Evolutionary conservation across 92 coral and sea anemone genomes (phyloP).

Genomic region (Bergia puertoricense): DNA sequence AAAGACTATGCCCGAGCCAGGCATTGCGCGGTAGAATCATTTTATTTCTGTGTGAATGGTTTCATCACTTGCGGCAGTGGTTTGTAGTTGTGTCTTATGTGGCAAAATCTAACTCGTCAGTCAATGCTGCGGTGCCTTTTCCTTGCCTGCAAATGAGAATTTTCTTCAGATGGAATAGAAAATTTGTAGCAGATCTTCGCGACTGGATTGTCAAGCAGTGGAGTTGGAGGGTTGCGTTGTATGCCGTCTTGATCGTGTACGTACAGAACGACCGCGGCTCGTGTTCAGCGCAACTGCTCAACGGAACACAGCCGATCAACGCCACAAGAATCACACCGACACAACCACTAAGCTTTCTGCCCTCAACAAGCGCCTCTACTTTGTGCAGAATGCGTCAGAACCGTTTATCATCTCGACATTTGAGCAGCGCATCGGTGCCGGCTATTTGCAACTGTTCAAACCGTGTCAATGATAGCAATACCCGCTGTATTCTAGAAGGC

Average conservation of each 20-base stretch:
- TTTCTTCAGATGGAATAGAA: constrained; percentile 45
- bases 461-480: not conserved
- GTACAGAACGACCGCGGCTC: constrained; percentile 16
- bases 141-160: constrained; percentile 46
- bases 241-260: not conserved
- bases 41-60: constrained; percentile 26
- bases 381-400: constrained; percentile 25
- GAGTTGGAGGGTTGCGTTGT: constrained; percentile 16
- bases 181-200: constrained; percentile 43
- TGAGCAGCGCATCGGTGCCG: constrained; percentile 5
- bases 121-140: constrained; percentile 19
- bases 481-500: constrained; percentile 24
- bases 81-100: not conserved
- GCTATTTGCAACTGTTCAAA: constrained; percentile 19
- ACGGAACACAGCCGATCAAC: constrained; percentile 8
- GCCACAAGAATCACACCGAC: constrained; percentile 2
- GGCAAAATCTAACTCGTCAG: constrained; percentile 31
- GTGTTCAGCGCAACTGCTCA: constrained; percentile 33
- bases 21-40: constrained; percentile 4
- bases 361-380: constrained; percentile 12
- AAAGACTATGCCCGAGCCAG: not conserved
- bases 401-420: constrained; percentile 4
- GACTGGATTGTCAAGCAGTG: constrained; percentile 28
- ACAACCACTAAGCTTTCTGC: not conserved
- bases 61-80: not conserved